Percentiles rank a stretch among this genome's conserved stretches.
phyloP scores from a whole-genome alignment of 53 echinoderm and acorn worm genomes.

The Echinarachnius parma region DNA sequence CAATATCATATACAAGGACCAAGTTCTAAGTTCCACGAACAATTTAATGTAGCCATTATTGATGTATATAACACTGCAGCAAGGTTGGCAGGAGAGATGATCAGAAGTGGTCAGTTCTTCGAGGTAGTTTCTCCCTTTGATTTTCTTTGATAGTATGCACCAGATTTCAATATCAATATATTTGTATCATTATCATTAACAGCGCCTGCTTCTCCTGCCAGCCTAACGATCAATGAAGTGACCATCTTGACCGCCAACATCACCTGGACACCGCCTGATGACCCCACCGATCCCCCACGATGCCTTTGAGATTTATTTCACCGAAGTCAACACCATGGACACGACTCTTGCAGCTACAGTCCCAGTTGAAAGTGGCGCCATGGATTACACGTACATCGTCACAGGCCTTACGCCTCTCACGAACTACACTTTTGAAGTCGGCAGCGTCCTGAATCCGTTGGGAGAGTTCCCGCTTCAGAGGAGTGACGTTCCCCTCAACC shows the following conservation, averaged over 20 bases:
- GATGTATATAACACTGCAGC: too few species aligned
- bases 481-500: background rate
- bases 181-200: background rate
- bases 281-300: conserved; percentile 9
- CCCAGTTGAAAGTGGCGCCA: too few species aligned
- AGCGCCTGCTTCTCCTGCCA: background rate
- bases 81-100: too few species aligned
- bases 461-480: background rate
- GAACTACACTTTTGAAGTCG: conserved; percentile 20
- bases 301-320: conserved; percentile 6
- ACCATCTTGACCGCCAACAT: conserved; percentile 9
- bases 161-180: too few species aligned
- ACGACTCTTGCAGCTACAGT: background rate
- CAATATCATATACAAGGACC: too few species aligned
- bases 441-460: background rate
- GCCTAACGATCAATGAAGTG: background rate
- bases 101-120: too few species aligned
- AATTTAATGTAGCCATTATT: too few species aligned
- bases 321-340: background rate
- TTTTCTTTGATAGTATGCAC: too few species aligned
- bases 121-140: too few species aligned
- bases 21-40: too few species aligned
- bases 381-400: too few species aligned
- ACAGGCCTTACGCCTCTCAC: background rate
- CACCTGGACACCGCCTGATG: background rate